A percentile compares a stretch with the other conserved stretches of the same genome.
Conservation (phyloP, 2,797 vertebrate species). For the Lycodopsis pacificus region DNA sequence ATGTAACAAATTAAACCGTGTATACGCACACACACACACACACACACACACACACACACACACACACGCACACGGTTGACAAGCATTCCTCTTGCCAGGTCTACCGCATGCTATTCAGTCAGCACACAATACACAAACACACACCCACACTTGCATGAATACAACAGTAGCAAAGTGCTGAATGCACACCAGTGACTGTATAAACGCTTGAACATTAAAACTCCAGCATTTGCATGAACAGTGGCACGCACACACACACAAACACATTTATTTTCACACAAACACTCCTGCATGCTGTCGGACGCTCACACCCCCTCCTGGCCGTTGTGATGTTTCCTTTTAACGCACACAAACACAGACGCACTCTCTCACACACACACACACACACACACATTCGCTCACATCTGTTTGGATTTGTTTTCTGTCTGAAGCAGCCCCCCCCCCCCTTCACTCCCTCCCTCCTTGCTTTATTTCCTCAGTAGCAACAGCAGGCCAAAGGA, state of each 20-base stretch:
- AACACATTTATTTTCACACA: constrained; percentile 49
- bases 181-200: constrained; percentile 45
- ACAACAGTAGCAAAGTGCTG: constrained; percentile 46
- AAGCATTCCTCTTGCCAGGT: constrained; percentile 51
- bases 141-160: constrained; percentile 41
- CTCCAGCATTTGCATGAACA: constrained; percentile 51
- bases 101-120: constrained; percentile 46
- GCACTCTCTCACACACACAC: constrained; percentile 30
- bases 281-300: constrained; percentile 51
- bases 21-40: background rate
- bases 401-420: constrained; percentile 76
- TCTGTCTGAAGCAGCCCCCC: constrained; percentile 43
- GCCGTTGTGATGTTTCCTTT: constrained; percentile 36
- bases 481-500: constrained; percentile 44
- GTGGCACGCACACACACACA: constrained; percentile 19
- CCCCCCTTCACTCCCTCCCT: constrained; percentile 6
- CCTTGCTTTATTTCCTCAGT: constrained; percentile 29
- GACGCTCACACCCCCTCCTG: constrained; percentile 32
- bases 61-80: constrained; percentile 24
- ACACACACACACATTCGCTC: constrained; percentile 68
- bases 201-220: constrained; percentile 60
- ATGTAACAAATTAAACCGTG: constrained; percentile 39
- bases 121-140: constrained; percentile 23
- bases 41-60: constrained; percentile 11
- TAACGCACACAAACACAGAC: constrained; percentile 36